These are phyloP conservation scores for Melangyna quadrimaculata DNA, from an alignment of 2,888 invertebrate species.

Conservation along the genomic window DNA sequence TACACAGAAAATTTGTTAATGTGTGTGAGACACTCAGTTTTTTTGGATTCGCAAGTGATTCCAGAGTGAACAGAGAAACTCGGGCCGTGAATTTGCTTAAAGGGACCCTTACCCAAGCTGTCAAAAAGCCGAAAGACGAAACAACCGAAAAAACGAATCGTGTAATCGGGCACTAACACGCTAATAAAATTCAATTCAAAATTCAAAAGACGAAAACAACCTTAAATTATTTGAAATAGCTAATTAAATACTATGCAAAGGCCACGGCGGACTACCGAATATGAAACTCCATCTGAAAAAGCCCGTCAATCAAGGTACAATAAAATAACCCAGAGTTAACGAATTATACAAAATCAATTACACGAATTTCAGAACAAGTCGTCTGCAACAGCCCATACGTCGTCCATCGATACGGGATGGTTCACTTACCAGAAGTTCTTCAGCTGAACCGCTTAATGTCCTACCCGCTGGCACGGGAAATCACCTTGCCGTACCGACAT, in stretches of 20 bases:
- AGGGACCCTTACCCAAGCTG: no score
- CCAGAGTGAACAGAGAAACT: no score
- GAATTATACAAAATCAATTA: neutral
- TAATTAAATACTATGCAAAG: constrained; percentile 73
- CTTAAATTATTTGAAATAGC: neutral
- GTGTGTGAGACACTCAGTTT: no score
- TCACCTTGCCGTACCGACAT: constrained; percentile 14
- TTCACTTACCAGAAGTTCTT: constrained; percentile 30
- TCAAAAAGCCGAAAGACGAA: no score
- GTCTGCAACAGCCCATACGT: constrained; percentile 73
- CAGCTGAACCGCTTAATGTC: constrained; percentile 27
- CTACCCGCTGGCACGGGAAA: neutral
- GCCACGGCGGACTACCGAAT: constrained; percentile 77
- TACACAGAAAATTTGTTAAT: no score
- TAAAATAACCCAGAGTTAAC: neutral
- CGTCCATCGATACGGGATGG: constrained; percentile 72
- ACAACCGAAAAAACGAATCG: no score
- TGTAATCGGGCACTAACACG: no score
- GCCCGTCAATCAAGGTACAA: constrained; percentile 74
- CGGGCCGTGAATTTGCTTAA: no score
- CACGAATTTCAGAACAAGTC: constrained; percentile 72
- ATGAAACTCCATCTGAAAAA: constrained; percentile 72
- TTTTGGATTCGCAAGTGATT: no score
- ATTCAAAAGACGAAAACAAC: neutral
- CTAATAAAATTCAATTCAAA: no score